Evolutionary conservation across 2,888 invertebrate species (phyloP).

Genomic region (Sialis lutaria): DNA sequence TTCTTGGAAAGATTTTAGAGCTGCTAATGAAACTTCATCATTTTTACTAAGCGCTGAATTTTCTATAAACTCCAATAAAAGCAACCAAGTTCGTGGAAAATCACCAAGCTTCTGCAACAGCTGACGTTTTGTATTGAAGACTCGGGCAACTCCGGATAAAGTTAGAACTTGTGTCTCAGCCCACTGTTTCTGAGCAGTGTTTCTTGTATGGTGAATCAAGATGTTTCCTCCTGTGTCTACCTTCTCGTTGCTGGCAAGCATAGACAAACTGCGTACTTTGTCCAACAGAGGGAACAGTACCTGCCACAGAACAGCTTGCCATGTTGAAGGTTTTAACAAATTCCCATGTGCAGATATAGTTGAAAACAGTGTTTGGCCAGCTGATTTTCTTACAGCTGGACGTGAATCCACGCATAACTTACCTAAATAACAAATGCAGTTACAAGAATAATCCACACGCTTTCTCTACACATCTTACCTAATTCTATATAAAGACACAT

Average conservation of each 20-base stretch:
- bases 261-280: conserved; percentile 64
- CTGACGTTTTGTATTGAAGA: conserved; percentile 79
- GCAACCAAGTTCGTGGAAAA: conserved; percentile 85
- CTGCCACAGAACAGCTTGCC: conserved; percentile 90
- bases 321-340: conserved; percentile 70
- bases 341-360: conserved; percentile 93
- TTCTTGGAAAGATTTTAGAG: conserved; percentile 93
- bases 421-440: conserved; percentile 26
- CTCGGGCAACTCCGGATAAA: conserved; percentile 79
- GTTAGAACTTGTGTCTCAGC: conserved; percentile 92
- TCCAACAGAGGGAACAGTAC: conserved; percentile 90
- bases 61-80: conserved; percentile 85
- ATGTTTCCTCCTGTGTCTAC: conserved; percentile 88
- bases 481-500: conserved; percentile 84
- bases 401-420: conserved; percentile 88
- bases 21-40: conserved; percentile 90
- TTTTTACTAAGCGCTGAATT: conserved; percentile 82
- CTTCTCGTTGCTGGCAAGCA: conserved; percentile 55
- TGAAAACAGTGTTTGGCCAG: conserved; percentile 93
- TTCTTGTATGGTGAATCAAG: conserved; percentile 93
- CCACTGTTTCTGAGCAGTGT: conserved; percentile 98
- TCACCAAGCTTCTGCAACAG: conserved; percentile 71
- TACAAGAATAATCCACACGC: not conserved
- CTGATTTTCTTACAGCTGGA: conserved; percentile 92
- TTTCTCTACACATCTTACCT: conserved; percentile 27